A percentile compares a stretch with the other conserved stretches of the same genome.
Conservation (phyloP, 2,113 vertebrate species). For the Pteruthius melanotis region DNA sequence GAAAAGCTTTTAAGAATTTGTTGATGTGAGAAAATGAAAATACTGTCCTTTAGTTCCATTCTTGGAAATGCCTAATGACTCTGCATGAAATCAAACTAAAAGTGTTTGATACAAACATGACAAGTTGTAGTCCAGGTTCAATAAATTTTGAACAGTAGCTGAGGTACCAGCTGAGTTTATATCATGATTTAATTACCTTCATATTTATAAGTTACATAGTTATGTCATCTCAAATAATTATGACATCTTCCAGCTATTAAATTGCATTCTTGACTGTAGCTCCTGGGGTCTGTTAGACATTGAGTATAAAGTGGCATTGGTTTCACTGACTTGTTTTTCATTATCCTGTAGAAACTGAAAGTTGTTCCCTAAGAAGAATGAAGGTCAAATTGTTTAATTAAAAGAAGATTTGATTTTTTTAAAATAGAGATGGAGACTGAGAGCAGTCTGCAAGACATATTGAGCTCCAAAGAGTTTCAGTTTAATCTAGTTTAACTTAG, state of each 20-base stretch:
- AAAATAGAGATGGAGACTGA: not conserved
- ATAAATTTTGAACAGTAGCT: not conserved
- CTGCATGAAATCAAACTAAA: not conserved
- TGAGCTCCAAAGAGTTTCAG: constrained; percentile 15
- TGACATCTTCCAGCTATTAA: not conserved
- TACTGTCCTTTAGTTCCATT: not conserved
- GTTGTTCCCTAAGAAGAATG: constrained; percentile 24
- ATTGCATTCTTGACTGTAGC: not conserved
- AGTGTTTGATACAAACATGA: not conserved
- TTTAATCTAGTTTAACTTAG: constrained; percentile 57
- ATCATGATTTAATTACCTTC: not conserved
- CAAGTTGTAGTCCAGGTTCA: not conserved
- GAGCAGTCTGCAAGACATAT: not conserved
- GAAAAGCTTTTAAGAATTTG: not conserved
- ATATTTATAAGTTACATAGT: not conserved
- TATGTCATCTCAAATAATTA: not conserved
- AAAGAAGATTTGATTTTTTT: constrained; percentile 19
- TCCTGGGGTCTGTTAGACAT: not conserved
- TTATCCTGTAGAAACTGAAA: constrained; percentile 15
- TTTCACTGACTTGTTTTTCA: constrained; percentile 9
- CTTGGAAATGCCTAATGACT: not conserved
- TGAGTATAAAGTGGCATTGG: not conserved
- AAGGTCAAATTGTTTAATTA: constrained; percentile 57
- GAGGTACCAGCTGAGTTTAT: not conserved
- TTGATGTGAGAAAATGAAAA: not conserved